These are phyloP conservation scores for Calidris pugnax DNA, from an alignment of 2,113 vertebrate species.

Conservation along the genomic window DNA sequence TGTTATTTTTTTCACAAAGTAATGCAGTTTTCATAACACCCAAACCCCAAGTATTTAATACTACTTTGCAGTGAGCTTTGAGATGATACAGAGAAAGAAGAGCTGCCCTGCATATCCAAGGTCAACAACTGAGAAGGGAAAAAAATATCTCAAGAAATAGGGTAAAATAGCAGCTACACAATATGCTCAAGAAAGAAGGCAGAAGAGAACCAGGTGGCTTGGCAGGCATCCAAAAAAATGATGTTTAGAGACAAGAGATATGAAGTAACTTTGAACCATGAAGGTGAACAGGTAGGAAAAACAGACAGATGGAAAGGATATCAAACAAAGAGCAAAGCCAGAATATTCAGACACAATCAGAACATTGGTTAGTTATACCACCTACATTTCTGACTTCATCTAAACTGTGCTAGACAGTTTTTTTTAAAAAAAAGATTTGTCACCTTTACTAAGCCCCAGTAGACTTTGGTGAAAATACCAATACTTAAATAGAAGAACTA, in stretches of 20 bases:
- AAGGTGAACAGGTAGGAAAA: background rate
- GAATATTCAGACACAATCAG: background rate
- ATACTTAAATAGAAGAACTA: background rate
- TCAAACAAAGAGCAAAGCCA: background rate
- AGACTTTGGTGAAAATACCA: background rate
- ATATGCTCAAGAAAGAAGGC: background rate
- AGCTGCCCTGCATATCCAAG: background rate
- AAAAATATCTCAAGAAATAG: background rate
- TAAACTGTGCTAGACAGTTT: background rate
- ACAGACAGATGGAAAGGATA: background rate
- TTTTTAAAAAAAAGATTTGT: background rate
- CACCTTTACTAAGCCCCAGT: background rate
- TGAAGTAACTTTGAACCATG: slow-evolving; percentile 19
- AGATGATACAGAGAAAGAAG: background rate
- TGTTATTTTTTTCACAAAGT: background rate
- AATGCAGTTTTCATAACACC: background rate
- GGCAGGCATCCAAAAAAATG: background rate
- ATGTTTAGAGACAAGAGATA: background rate
- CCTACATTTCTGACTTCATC: background rate
- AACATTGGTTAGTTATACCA: background rate
- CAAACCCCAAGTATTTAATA: background rate
- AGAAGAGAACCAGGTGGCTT: slow-evolving; percentile 10
- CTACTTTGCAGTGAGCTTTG: background rate
- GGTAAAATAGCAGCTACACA: background rate
- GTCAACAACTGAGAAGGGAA: background rate